Evolutionary conservation across 2,113 vertebrate species (phyloP).

Genomic region (Corythornis vintsioides): DNA sequence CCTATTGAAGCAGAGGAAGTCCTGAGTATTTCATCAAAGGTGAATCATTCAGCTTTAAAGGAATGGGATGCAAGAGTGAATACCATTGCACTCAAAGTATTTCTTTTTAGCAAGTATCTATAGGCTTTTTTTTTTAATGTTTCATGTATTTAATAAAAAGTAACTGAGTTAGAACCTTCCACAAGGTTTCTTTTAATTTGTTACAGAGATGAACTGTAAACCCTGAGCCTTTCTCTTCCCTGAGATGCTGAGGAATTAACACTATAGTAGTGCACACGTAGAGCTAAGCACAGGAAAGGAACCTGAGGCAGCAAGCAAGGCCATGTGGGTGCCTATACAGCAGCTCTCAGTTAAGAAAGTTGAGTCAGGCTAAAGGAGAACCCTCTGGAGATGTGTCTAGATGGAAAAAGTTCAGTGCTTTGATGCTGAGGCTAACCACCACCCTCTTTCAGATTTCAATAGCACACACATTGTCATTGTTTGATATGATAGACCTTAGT

Average conservation of each 20-base stretch:
- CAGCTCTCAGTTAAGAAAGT: background rate
- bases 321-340: background rate
- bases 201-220: background rate
- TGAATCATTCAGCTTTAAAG: background rate
- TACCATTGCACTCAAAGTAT: background rate
- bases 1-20: background rate
- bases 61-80: background rate
- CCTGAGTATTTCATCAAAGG: background rate
- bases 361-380: background rate
- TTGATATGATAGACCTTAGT: background rate
- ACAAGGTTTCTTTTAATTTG: background rate
- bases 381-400: background rate
- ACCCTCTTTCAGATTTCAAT: background rate
- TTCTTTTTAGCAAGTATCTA: background rate
- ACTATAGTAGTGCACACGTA: fast-evolving
- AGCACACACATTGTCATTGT: background rate
- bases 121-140: background rate
- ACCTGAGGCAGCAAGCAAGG: background rate
- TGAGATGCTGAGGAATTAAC: background rate
- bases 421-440: background rate
- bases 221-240: background rate
- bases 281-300: background rate
- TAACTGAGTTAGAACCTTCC: background rate
- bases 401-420: background rate
- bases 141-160: background rate